Evolutionary conservation across 2,797 vertebrate species (phyloP).

Genomic region (Brotula barbata): DNA sequence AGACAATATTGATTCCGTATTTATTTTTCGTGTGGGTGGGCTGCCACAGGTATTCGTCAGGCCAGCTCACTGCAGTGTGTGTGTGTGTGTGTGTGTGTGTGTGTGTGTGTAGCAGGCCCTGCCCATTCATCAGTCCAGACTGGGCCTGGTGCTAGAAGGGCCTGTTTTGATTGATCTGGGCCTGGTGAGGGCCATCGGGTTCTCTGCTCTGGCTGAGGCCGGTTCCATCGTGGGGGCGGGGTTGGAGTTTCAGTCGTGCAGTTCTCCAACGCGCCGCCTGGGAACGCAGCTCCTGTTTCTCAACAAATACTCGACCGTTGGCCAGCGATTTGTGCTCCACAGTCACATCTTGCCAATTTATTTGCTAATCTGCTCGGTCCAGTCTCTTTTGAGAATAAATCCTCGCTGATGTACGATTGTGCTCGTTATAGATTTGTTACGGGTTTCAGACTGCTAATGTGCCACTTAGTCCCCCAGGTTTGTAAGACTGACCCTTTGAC

Average conservation of each 20-base stretch:
- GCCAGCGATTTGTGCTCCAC: no score
- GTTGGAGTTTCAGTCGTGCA: constrained; percentile 47
- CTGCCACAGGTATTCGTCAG: constrained; percentile 35
- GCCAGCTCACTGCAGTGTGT: constrained; percentile 19
- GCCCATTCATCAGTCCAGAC: constrained; percentile 53
- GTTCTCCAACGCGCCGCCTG: constrained; percentile 45
- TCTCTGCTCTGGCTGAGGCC: constrained; percentile 30
- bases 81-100: constrained; percentile 10
- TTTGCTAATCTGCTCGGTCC: no score
- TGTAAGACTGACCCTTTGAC: constrained; percentile 17
- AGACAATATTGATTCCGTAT: not conserved
- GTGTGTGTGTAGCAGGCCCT: constrained; percentile 11
- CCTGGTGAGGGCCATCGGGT: constrained; percentile 45
- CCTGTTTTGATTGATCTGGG: constrained; percentile 71
- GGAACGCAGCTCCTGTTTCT: constrained; percentile 38
- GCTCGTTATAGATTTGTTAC: no score
- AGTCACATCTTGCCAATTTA: no score
- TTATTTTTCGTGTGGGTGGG: constrained; percentile 13
- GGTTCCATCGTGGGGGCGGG: constrained; percentile 66
- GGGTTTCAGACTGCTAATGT: no score
- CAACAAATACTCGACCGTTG: no score
- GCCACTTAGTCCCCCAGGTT: not conserved
- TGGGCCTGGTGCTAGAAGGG: constrained; percentile 49
- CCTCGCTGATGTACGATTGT: no score
- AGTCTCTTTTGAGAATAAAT: no score